Evolutionary conservation across 2,797 vertebrate genomes (phyloP).

Genomic region (Cichlasoma orientale): DNA sequence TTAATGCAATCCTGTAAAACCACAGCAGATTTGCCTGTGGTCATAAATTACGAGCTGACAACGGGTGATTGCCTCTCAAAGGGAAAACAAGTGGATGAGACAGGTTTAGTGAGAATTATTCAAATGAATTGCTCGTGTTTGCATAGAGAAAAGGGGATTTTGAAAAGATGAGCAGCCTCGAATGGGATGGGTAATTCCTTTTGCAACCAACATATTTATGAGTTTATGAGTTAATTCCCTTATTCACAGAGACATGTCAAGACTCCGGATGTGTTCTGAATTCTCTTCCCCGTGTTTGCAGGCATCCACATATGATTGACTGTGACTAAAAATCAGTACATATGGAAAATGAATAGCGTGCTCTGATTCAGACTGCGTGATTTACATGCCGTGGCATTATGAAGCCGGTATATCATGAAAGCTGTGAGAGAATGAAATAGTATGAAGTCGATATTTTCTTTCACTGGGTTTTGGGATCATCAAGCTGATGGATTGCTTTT

Average conservation of each 20-base stretch:
- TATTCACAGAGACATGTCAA: slow-evolving; percentile 58
- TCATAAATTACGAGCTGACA: slow-evolving; percentile 69
- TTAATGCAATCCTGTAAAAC: slow-evolving; percentile 63
- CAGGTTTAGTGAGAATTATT: slow-evolving; percentile 71
- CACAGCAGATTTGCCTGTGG: slow-evolving; percentile 44
- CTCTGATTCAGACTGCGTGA: slow-evolving; percentile 5
- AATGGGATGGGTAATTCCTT: slow-evolving; percentile 62
- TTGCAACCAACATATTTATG: slow-evolving; percentile 64
- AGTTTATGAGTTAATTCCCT: slow-evolving; percentile 67
- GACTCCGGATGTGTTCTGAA: slow-evolving; percentile 48
- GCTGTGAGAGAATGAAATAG: slow-evolving; percentile 31
- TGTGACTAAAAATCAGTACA: slow-evolving; percentile 45
- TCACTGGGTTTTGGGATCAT: slow-evolving; percentile 13
- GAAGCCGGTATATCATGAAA: background rate
- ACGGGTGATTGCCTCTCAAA: slow-evolving; percentile 66
- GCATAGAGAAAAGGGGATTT: slow-evolving; percentile 50
- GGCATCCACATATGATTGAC: slow-evolving; percentile 59
- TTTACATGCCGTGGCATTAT: background rate
- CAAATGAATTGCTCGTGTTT: slow-evolving; percentile 65
- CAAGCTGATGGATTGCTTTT: slow-evolving; percentile 20
- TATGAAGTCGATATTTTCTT: slow-evolving; percentile 23
- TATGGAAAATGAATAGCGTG: slow-evolving; percentile 34
- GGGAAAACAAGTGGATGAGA: slow-evolving; percentile 67
- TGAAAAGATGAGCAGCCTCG: slow-evolving; percentile 34
- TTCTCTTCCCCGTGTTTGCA: slow-evolving; percentile 23